Percentiles rank a stretch among this genome's conserved stretches.
Conservation (phyloP, 2,797 vertebrate species). For the Paguma larvata region DNA sequence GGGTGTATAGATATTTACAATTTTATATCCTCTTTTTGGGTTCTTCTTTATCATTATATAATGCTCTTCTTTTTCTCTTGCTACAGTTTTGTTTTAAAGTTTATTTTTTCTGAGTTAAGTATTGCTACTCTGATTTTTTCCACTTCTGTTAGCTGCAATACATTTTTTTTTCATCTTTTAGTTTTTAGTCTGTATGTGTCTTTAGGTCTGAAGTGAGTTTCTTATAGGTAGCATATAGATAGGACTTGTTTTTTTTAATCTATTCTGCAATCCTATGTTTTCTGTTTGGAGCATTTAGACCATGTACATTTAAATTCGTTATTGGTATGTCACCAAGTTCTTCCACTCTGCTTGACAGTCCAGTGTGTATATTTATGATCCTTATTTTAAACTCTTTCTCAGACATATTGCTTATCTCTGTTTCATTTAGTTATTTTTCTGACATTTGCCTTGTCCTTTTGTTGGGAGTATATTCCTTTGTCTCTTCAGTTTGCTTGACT, state of each 20-base stretch:
- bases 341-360: not conserved
- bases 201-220: not conserved
- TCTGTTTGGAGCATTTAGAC: not conserved
- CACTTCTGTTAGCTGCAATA: not conserved
- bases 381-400: not conserved
- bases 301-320: not conserved
- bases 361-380: not conserved
- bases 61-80: not conserved
- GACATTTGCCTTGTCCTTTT: not conserved
- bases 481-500: not conserved
- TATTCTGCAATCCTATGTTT: not conserved
- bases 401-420: not conserved
- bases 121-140: not conserved
- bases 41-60: not conserved
- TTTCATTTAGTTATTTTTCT: not conserved
- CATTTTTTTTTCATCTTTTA: not conserved
- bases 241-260: not conserved
- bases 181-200: not conserved
- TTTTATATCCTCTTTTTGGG: not conserved
- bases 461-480: not conserved
- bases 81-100: not conserved
- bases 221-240: not conserved
- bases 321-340: not conserved
- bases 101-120: not conserved
- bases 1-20: not conserved